Evolutionary conservation across 2,797 vertebrate genomes (phyloP).

Genomic region (Gymnothorax javanicus): DNA sequence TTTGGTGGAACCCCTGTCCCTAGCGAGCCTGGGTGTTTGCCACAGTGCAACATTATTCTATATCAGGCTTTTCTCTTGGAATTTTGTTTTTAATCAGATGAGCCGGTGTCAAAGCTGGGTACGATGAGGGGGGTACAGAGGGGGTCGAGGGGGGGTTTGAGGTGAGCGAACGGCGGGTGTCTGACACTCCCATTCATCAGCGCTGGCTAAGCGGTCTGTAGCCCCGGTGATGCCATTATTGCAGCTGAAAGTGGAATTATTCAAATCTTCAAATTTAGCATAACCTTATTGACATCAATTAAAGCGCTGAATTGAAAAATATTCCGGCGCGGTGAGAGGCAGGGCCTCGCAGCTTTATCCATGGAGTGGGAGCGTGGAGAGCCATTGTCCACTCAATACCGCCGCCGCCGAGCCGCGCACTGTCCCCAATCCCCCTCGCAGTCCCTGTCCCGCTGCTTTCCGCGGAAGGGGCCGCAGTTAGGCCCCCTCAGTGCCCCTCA

Average conservation of each 20-base stretch:
- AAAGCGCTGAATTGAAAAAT: slow-evolving; percentile 69
- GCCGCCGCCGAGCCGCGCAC: slow-evolving; percentile 12
- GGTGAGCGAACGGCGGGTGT: slow-evolving; percentile 46
- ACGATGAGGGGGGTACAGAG: slow-evolving; percentile 25
- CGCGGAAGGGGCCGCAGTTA: slow-evolving; percentile 34
- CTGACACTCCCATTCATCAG: slow-evolving; percentile 62
- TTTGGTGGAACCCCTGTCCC: background rate
- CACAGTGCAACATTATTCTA: slow-evolving; percentile 36
- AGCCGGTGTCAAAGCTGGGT: slow-evolving; percentile 35
- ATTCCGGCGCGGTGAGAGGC: slow-evolving; percentile 49
- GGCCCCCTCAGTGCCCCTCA: slow-evolving; percentile 29
- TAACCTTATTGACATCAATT: slow-evolving; percentile 81
- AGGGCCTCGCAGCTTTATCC: slow-evolving; percentile 45
- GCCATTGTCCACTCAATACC: slow-evolving; percentile 43
- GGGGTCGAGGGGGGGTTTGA: slow-evolving; percentile 19
- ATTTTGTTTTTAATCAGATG: slow-evolving; percentile 52
- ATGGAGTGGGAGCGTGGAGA: slow-evolving; percentile 40
- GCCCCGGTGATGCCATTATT: slow-evolving; percentile 58
- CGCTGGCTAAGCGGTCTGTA: slow-evolving; percentile 58
- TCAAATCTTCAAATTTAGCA: slow-evolving; percentile 74
- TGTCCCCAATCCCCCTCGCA: background rate
- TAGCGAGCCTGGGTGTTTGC: background rate
- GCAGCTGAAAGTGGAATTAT: slow-evolving; percentile 64
- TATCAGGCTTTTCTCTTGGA: slow-evolving; percentile 50
- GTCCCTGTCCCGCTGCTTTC: slow-evolving; percentile 36